These are phyloP conservation scores for Harpagoxenus sublaevis DNA, from an alignment of 2,888 invertebrate genomes.

Conservation along the genomic window DNA sequence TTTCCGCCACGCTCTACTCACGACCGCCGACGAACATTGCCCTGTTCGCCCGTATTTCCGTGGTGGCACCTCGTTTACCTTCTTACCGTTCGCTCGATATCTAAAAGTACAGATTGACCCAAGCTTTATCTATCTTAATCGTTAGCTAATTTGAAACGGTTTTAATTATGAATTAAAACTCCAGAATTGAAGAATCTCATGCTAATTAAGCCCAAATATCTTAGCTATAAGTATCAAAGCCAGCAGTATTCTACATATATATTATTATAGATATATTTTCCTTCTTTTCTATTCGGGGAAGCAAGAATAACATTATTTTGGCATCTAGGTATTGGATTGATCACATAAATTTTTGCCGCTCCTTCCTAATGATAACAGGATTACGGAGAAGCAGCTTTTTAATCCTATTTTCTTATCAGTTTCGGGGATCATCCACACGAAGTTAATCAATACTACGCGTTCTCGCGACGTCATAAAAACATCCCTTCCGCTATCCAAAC, in stretches of 20 bases:
- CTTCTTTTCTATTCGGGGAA: background rate
- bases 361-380: conserved; percentile 50
- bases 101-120: background rate
- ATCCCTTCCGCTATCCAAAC: conserved; percentile 44
- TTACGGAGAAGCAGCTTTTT: conserved; percentile 51
- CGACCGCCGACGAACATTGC: conserved; percentile 64
- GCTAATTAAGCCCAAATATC: background rate
- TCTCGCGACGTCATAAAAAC: conserved; percentile 50
- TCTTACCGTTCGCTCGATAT: conserved; percentile 44
- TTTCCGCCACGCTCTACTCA: conserved; percentile 71
- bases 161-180: background rate
- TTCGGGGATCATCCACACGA: conserved; percentile 52
- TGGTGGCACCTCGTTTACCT: conserved; percentile 46
- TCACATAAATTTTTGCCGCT: conserved; percentile 52
- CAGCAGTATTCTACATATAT: background rate
- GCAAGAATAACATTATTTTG: conserved; percentile 6
- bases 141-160: background rate
- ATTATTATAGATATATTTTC: background rate
- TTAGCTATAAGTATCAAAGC: background rate
- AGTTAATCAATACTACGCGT: conserved; percentile 47
- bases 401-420: conserved; percentile 56
- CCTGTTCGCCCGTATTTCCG: conserved; percentile 59
- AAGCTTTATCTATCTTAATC: background rate
- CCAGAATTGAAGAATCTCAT: background rate
- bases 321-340: conserved; percentile 30